phyloP scores from a whole-genome alignment of 2,888 invertebrate species.

The Dascillus cervinus region DNA sequence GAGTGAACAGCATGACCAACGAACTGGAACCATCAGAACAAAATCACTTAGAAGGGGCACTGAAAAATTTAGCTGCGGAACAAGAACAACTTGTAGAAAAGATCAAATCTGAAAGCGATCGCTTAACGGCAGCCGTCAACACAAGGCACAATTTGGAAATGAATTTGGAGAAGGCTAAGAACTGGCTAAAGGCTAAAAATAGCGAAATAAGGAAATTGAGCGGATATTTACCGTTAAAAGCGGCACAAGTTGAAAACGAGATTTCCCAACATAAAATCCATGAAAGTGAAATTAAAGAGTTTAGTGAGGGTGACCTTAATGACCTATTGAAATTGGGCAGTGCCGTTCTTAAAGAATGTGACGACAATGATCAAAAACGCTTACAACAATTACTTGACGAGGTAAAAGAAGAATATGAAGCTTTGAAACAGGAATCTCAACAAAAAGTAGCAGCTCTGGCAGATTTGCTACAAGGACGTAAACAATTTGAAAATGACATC shows the following conservation, averaged over 20 bases:
- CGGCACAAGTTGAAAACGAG: constrained; percentile 75
- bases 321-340: constrained; percentile 71
- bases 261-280: constrained; percentile 67
- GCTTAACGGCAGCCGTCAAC: constrained; percentile 60
- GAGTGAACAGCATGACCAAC: constrained; percentile 73
- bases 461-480: constrained; percentile 68
- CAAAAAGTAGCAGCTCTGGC: constrained; percentile 64
- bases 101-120: constrained; percentile 66
- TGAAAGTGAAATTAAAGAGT: constrained; percentile 68
- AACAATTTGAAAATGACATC: constrained; percentile 72
- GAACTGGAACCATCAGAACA: constrained; percentile 82
- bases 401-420: constrained; percentile 63
- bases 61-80: constrained; percentile 64
- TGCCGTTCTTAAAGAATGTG: constrained; percentile 73
- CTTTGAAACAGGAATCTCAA: constrained; percentile 63
- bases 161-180: constrained; percentile 68
- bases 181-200: constrained; percentile 72
- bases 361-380: constrained; percentile 58
- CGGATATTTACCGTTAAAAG: constrained; percentile 70
- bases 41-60: constrained; percentile 64
- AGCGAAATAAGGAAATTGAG: constrained; percentile 69
- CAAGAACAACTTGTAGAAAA: constrained; percentile 66
- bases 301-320: constrained; percentile 64
- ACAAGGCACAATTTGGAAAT: constrained; percentile 69
- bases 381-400: constrained; percentile 61